These are phyloP conservation scores for Chiloscyllium plagiosum DNA, from an alignment of 2,113 vertebrate species.

Conservation along the genomic window DNA sequence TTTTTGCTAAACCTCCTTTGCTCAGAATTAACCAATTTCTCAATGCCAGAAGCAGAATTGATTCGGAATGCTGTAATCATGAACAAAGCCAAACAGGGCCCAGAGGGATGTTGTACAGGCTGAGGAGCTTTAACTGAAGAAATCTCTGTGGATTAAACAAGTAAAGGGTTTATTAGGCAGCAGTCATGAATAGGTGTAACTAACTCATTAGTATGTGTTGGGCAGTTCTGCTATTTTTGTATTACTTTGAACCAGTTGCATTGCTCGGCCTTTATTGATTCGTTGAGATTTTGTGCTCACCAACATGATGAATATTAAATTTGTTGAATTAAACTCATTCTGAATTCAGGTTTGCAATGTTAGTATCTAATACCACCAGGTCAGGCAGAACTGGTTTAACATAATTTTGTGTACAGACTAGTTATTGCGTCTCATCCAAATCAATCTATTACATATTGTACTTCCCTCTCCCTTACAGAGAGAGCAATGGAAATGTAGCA, in stretches of 20 bases:
- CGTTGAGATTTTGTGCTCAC: not conserved
- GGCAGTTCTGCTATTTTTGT: not conserved
- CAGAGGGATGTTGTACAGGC: not conserved
- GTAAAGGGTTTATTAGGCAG: not conserved
- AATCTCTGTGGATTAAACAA: slow-evolving; percentile 22
- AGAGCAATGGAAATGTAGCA: not conserved
- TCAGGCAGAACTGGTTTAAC: not conserved
- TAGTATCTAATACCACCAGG: not conserved
- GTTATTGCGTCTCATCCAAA: not conserved
- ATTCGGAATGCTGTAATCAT: slow-evolving; percentile 12
- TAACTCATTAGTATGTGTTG: slow-evolving; percentile 17
- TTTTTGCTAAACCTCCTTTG: slow-evolving; percentile 6
- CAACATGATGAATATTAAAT: slow-evolving; percentile 3
- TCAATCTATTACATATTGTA: not conserved
- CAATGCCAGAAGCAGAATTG: not conserved
- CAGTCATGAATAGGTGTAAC: slow-evolving; percentile 9
- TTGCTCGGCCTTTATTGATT: not conserved
- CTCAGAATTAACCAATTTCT: not conserved
- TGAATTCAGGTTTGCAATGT: not conserved
- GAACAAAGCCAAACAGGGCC: slow-evolving; percentile 3
- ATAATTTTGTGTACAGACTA: not conserved
- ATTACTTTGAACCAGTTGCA: not conserved
- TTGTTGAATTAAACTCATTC: not conserved
- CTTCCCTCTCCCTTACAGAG: not conserved
- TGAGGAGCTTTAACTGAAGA: slow-evolving; percentile 14